Evolutionary conservation across 1,140 invertebrate species (phyloP).

Genomic region (Aleiodes sp.): DNA sequence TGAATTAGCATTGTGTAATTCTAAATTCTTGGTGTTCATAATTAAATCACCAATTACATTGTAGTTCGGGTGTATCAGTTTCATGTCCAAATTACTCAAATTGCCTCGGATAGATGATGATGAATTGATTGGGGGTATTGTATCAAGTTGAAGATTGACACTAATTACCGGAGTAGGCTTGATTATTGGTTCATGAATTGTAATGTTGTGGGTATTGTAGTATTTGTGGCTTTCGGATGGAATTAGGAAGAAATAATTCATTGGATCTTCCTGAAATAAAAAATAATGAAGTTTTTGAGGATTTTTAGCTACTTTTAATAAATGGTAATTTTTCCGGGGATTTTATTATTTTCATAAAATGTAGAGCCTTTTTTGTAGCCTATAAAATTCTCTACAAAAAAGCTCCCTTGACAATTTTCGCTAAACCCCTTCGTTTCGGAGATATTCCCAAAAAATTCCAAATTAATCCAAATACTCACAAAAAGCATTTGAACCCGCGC

Average conservation of each 20-base stretch:
- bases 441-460: too few species aligned
- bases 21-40: too few species aligned
- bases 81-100: not conserved
- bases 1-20: too few species aligned
- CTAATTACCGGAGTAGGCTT: slow-evolving; percentile 5
- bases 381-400: too few species aligned
- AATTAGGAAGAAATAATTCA: not conserved
- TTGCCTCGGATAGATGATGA: not conserved
- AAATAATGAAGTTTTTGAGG: not conserved
- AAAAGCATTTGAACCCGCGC: slow-evolving; percentile 45
- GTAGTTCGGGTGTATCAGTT: not conserved
- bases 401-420: too few species aligned
- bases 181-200: not conserved
- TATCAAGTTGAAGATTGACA: slow-evolving; percentile 1
- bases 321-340: too few species aligned
- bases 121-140: not conserved
- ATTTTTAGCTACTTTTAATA: not conserved
- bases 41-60: too few species aligned
- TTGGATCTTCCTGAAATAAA: not conserved
- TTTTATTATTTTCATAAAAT: too few species aligned
- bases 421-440: too few species aligned
- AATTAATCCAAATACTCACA: too few species aligned
- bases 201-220: not conserved
- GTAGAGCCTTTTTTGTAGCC: too few species aligned
- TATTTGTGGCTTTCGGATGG: not conserved